Percentiles rank a stretch among this genome's conserved stretches.
Conservation (phyloP, 2,797 vertebrate genomes). For the Eulemur mongoz region DNA sequence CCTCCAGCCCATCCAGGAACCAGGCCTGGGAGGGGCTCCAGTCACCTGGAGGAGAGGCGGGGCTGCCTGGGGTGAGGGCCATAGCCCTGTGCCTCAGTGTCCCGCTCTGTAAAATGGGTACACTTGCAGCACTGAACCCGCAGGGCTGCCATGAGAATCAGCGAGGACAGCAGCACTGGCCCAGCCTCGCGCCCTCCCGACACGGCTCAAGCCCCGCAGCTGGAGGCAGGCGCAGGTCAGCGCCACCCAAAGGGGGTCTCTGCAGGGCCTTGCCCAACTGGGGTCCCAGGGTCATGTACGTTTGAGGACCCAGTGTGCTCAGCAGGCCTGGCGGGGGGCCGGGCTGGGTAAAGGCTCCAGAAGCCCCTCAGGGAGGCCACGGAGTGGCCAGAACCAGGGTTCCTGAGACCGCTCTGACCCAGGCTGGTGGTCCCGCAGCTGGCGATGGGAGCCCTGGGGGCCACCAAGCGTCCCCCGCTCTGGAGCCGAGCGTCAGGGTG, state of each 20-base stretch:
- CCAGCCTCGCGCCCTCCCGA: background rate
- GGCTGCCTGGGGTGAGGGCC: background rate
- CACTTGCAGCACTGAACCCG: background rate
- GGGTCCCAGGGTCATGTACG: accelerated
- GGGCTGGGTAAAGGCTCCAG: accelerated
- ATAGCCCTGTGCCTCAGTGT: background rate
- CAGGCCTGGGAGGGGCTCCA: background rate
- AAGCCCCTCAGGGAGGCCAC: accelerated
- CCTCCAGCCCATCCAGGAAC: background rate
- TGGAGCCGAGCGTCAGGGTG: no score
- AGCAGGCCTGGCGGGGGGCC: accelerated
- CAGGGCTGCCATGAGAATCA: background rate
- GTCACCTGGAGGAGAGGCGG: background rate
- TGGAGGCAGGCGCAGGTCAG: accelerated
- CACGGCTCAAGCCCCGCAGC: background rate
- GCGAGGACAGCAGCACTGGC: no score
- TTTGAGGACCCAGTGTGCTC: accelerated
- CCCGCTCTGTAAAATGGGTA: background rate
- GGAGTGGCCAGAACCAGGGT: background rate
- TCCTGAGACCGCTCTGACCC: accelerated
- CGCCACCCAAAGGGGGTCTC: accelerated
- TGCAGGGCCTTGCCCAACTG: background rate
- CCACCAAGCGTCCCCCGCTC: accelerated
- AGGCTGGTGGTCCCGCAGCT: accelerated
- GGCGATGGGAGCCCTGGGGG: background rate